phyloP scores from a whole-genome alignment of 2,888 invertebrate species.

The Eurytoma californica region DNA sequence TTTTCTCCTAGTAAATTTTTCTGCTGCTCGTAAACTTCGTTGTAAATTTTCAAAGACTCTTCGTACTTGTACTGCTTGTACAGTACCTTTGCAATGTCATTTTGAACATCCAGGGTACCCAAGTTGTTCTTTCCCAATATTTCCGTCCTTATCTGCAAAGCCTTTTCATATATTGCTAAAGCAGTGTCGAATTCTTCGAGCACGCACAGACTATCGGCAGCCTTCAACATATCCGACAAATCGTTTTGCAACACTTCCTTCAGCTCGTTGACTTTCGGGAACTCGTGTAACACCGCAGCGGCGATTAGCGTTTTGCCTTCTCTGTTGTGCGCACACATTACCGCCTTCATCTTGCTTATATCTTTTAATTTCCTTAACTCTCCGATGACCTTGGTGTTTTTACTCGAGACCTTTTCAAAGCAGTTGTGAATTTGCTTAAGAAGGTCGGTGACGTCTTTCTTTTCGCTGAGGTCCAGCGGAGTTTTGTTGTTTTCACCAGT shows the following conservation, averaged over 20 bases:
- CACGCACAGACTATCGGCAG: slow-evolving; percentile 21
- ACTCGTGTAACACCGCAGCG: slow-evolving; percentile 28
- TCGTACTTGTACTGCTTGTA: slow-evolving; percentile 54
- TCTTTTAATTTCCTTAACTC: slow-evolving; percentile 50
- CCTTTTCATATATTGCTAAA: slow-evolving; percentile 35
- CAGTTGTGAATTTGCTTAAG: slow-evolving; percentile 29
- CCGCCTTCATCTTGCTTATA: slow-evolving; percentile 42
- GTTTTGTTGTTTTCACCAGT: slow-evolving; percentile 39
- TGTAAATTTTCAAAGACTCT: slow-evolving; percentile 54
- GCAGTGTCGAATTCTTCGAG: slow-evolving; percentile 48
- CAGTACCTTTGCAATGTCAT: slow-evolving; percentile 32
- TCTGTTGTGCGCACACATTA: slow-evolving; percentile 53
- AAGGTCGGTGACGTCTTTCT: slow-evolving; percentile 18
- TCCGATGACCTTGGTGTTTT: slow-evolving; percentile 43
- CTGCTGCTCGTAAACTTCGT: slow-evolving; percentile 53
- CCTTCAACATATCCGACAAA: slow-evolving; percentile 39
- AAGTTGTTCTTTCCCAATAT: slow-evolving; percentile 49
- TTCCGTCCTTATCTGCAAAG: slow-evolving; percentile 41
- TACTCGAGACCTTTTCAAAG: slow-evolving; percentile 37
- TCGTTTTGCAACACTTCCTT: slow-evolving; percentile 30
- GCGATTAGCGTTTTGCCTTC: slow-evolving; percentile 40
- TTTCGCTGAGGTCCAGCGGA: slow-evolving; percentile 25
- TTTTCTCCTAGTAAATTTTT: slow-evolving; percentile 53
- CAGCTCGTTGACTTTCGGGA: slow-evolving; percentile 31
- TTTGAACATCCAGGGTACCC: slow-evolving; percentile 53